Base-by-base conservation (phyloP, 1,140 invertebrate species). In the Drosophila chauvacae region DNA sequence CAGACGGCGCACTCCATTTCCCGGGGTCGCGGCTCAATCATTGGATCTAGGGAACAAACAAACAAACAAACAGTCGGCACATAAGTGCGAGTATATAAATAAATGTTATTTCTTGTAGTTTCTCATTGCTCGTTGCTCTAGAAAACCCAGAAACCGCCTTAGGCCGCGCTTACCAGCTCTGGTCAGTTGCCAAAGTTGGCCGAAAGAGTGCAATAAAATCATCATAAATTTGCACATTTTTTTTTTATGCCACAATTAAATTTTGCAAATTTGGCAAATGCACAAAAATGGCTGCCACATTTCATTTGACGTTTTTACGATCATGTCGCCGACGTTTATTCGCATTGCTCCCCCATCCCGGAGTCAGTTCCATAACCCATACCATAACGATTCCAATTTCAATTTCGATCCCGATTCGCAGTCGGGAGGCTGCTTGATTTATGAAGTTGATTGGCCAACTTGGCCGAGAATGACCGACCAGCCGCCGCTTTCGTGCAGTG, bases 241-340 rank as follows among this genome's bases (percentile, higher is more conserved):
- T 45, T 81, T 71, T 82, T 75, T 83, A 69, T 61, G 77, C 69
- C 80, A 90, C 84, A 87, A 87, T 87, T 87, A 87, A 87, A 87
- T 87, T 90, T 83, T 65, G 68, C 84, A 84, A 87, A 87, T 88
- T 88, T 88, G 85, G 85, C 85, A 88, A 88, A 72, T 88, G 81
- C 81, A 88, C 85, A 88, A 85, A 88, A 88, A 90, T 88, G 81
- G 64, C 64, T 78, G 84, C 77, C 85, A 88, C 84, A 88, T 83
- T 83, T 84, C 64, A 88, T 88, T 85, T 90, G 85, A 85, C 85
- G 58, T 77, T 85, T 88, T 88, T 88, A 88, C 83, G 85, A 81
- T 80, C 63, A 47, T 55, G 77, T 80, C 76, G 80, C 42, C 57
- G 65, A 58, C 72, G 64, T 74, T 74, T 56, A 80, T 77, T 73